Conservation (phyloP, 92 coral and sea anemone genomes). For the Epizoanthus scotinus region DNA sequence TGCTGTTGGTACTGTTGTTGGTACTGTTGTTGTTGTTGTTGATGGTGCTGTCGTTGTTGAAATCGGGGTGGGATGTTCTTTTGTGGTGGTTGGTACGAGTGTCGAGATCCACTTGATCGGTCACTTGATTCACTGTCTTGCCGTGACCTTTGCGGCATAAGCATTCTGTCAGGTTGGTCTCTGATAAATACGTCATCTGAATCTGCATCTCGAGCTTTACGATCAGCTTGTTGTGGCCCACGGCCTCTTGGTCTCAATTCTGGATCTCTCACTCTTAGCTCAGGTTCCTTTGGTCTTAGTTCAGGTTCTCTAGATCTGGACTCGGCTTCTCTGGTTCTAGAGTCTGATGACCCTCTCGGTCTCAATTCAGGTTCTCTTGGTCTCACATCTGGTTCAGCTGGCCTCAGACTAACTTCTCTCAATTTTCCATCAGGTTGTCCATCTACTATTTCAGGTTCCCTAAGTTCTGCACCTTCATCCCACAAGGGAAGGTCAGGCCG, state of each 20-base stretch:
- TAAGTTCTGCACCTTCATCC: constrained; percentile 23
- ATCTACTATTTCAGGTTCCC: neutral
- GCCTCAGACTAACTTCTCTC: constrained; percentile 7
- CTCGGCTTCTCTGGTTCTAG: constrained; percentile 14
- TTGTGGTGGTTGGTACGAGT: constrained; percentile 68
- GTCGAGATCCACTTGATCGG: constrained; percentile 58
- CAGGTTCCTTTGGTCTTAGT: constrained; percentile 4
- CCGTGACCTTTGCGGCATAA: constrained; percentile 49
- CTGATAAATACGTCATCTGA: constrained; percentile 36
- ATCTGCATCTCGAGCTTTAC: constrained; percentile 23
- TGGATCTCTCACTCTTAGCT: neutral
- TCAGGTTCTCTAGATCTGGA: constrained; percentile 14
- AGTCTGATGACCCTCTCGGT: constrained; percentile 6
- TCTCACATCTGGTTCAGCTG: constrained; percentile 34
- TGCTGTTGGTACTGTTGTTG: constrained; percentile 50
- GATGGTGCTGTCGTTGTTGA: constrained; percentile 74
- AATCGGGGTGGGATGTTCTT: constrained; percentile 85
- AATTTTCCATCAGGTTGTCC: constrained; percentile 1
- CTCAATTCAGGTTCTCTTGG: neutral
- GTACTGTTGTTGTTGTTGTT: constrained; percentile 60
- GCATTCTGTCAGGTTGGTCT: constrained; percentile 26
- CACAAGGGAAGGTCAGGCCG: constrained; percentile 9
- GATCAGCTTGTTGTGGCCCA: constrained; percentile 29
- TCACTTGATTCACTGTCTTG: constrained; percentile 91
- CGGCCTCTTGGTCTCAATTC: constrained; percentile 31